Base-by-base conservation (phyloP, 2,888 invertebrate species). In the Chaetogeoica ovagalla region DNA sequence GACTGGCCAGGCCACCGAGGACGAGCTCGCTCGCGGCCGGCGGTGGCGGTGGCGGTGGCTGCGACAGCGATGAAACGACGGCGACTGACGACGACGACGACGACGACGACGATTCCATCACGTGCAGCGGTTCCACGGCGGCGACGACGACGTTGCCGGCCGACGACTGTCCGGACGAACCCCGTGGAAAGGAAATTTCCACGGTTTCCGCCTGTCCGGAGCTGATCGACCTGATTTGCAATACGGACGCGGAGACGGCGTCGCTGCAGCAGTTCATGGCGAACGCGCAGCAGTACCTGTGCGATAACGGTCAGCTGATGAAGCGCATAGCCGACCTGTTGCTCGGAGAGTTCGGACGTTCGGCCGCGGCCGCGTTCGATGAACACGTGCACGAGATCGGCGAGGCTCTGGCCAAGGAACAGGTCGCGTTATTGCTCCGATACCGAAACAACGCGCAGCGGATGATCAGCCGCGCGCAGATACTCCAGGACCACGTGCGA, bases 351-450 rank as follows among this genome's bases (percentile, higher is more conserved):
- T 77, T 52, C n/a, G 7, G 17, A 21, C 15, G 7, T 0, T 21
- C 60, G 39, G 30, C 70, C 13, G 52, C 17, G 8, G 69, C 55
- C 13, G 77, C 30, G 52, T 77, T 62, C 70, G 62, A 55, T 11
- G 77, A 77, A 6, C 48, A 68, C 17, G 21, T 70, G 17, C 62
- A 62, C 3, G 55, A 59, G 19, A 15, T 77, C 21, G 19, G 77
- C 55, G 69, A 77, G 11, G 69, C 77, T 0, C 15, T 77, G 70
- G 77, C 69, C 21, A 77, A 70, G 52, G 77, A 77, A 70, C 77
- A 77, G 8, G 62, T 69, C 8, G 37, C 55, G 7, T 60, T 77
- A 19, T 13, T 77, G 70, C 48, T 70, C 57, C 68, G 77, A 62
- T 77, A 70, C 55, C 59, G 69, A 52, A 48, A 9, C 13, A 37